Conservation (phyloP, 1,140 invertebrate genomes). For the Chrysopa pallens region DNA sequence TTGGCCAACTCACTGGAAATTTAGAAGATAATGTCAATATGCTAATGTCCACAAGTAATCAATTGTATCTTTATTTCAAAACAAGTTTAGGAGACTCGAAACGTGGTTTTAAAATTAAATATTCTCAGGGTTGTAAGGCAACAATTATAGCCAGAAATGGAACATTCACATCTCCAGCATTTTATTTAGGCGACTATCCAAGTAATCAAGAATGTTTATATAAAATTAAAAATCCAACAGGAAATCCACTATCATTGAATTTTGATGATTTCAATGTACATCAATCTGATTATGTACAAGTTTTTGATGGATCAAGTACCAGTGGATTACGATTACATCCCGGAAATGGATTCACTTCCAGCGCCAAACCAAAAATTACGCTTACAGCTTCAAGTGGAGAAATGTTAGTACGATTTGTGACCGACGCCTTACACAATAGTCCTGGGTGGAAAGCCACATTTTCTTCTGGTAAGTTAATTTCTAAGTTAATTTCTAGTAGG, state of each 20-base stretch:
- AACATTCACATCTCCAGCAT: slow-evolving; percentile 75
- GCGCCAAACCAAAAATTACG: slow-evolving; percentile 63
- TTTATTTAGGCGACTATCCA: slow-evolving; percentile 65
- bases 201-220: slow-evolving; percentile 85
- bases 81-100: slow-evolving; percentile 74
- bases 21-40: slow-evolving; percentile 60
- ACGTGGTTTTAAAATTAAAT: slow-evolving; percentile 81
- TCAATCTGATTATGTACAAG: slow-evolving; percentile 71
- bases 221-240: slow-evolving; percentile 64
- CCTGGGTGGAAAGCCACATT: slow-evolving; percentile 78
- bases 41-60: slow-evolving; percentile 77
- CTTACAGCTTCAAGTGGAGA: slow-evolving; percentile 83
- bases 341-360: slow-evolving; percentile 70
- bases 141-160: slow-evolving; percentile 65
- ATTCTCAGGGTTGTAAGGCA: slow-evolving; percentile 67
- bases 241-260: slow-evolving; percentile 69
- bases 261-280: slow-evolving; percentile 77
- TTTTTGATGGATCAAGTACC: slow-evolving; percentile 74
- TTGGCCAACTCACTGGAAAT: slow-evolving; percentile 66
- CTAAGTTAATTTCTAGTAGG: no score
- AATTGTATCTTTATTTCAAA: slow-evolving; percentile 82
- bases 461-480: slow-evolving; percentile 50
- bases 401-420: slow-evolving; percentile 73
- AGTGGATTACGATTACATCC: slow-evolving; percentile 74
- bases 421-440: slow-evolving; percentile 70